Percentiles rank a stretch among this genome's conserved stretches.
phyloP scores from a whole-genome alignment of 64 coral and sea anemone genomes.

The Montipora capricornis region DNA sequence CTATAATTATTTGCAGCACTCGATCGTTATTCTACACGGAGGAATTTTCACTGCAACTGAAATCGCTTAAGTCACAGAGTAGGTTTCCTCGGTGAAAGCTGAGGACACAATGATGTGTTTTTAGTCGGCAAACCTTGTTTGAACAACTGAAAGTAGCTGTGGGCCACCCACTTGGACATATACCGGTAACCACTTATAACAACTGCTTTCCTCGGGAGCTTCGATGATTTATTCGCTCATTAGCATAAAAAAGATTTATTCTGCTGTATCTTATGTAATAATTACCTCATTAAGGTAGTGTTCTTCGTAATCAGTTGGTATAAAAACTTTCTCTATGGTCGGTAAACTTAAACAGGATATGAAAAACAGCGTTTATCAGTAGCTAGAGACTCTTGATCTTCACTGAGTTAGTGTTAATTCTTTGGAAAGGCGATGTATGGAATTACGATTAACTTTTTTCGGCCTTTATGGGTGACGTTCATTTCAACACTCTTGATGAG shows the following conservation, averaged over 20 bases:
- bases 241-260: constrained; percentile 97
- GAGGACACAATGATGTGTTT: constrained; percentile 57
- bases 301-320: constrained; percentile 94
- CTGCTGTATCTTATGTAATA: constrained; percentile 85
- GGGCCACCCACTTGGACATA: constrained; percentile 88
- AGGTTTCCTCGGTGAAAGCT: constrained; percentile 12
- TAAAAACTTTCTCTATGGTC: constrained; percentile 91
- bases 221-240: constrained; percentile 93
- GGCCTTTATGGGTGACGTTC: not conserved
- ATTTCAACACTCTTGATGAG: not conserved
- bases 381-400: not conserved
- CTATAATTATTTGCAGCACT: not conserved
- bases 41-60: not conserved
- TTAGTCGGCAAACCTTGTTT: constrained; percentile 76
- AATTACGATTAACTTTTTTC: not conserved
- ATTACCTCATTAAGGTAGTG: constrained; percentile 96
- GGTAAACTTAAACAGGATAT: constrained; percentile 90
- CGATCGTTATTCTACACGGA: not conserved
- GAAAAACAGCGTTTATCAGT: constrained; percentile 29
- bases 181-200: constrained; percentile 74
- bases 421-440: not conserved
- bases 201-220: constrained; percentile 67
- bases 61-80: not conserved
- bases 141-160: constrained; percentile 68
- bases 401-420: not conserved